Conservation (phyloP, 2,888 invertebrate genomes). For the Caenorhabditis wallacei region DNA sequence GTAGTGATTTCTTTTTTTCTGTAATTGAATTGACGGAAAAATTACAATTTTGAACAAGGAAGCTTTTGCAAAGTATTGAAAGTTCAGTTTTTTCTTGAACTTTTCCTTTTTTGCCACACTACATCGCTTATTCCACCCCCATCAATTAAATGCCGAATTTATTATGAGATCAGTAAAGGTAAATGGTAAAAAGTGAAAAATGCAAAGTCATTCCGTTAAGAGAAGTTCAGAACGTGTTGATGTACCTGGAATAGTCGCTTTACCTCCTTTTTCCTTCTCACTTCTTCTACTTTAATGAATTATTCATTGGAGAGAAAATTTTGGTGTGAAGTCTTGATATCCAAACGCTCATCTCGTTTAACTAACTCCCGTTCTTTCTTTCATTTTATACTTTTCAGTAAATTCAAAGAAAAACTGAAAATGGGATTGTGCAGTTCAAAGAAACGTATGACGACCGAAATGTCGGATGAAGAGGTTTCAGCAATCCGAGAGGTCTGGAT, state of each 20-base stretch:
- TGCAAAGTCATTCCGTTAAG: slow-evolving; percentile 11
- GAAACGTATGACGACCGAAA: slow-evolving; percentile 69
- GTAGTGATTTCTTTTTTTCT: neutral
- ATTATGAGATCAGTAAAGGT: neutral
- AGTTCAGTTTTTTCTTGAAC: neutral
- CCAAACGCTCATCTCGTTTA: slow-evolving; percentile 21
- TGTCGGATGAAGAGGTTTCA: slow-evolving; percentile 75
- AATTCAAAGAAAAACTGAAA: neutral
- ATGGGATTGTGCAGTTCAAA: slow-evolving; percentile 69
- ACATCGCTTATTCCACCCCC: slow-evolving; percentile 43
- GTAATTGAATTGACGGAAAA: neutral
- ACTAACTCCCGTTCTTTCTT: slow-evolving; percentile 44
- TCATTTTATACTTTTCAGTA: neutral
- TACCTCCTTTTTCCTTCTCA: slow-evolving; percentile 1
- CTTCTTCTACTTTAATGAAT: slow-evolving; percentile 41
- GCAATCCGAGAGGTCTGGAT: slow-evolving; percentile 79
- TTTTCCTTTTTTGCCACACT: neutral
- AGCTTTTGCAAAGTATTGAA: neutral
- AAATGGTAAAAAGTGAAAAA: slow-evolving; percentile 14
- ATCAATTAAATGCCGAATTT: slow-evolving; percentile 9
- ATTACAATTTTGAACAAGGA: neutral
- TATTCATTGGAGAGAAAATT: slow-evolving; percentile 35
- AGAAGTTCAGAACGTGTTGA: slow-evolving; percentile 32
- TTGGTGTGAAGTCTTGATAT: slow-evolving; percentile 34
- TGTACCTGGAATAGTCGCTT: slow-evolving; percentile 48